These are phyloP conservation scores for Eupithecia insigniata DNA, from an alignment of 2,888 invertebrate genomes.

Conservation along the genomic window DNA sequence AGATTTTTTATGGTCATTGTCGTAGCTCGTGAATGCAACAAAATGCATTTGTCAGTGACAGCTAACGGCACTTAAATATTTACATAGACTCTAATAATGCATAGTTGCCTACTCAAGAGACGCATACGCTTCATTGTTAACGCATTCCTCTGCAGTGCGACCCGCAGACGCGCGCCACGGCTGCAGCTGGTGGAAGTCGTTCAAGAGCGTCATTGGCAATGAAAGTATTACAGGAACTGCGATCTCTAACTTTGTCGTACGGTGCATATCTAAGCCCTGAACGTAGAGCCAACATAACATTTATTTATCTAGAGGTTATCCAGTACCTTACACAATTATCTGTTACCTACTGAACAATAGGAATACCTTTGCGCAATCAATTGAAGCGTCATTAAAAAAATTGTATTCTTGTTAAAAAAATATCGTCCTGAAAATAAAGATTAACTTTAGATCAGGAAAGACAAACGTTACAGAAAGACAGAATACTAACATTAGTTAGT, in stretches of 20 bases:
- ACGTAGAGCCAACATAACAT: background rate
- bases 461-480: too few species aligned
- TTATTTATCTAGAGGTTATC: background rate
- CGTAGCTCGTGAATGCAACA: background rate
- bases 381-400: constrained; percentile 59
- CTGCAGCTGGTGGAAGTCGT: background rate
- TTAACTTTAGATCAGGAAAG: background rate
- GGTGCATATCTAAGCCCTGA: background rate
- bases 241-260: background rate
- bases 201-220: background rate
- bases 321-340: constrained; percentile 34
- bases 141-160: background rate
- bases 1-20: background rate
- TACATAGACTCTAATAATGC: background rate
- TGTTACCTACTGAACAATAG: constrained; percentile 53
- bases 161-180: background rate
- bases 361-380: constrained; percentile 52
- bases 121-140: background rate
- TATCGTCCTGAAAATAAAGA: constrained; percentile 8
- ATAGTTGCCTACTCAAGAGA: background rate
- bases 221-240: background rate
- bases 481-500: too few species aligned
- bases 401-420: constrained; percentile 51
- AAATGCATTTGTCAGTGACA: background rate
- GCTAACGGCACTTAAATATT: background rate